These are phyloP conservation scores for Nemoura dubitans DNA, from an alignment of 2,888 invertebrate species.

Conservation along the genomic window DNA sequence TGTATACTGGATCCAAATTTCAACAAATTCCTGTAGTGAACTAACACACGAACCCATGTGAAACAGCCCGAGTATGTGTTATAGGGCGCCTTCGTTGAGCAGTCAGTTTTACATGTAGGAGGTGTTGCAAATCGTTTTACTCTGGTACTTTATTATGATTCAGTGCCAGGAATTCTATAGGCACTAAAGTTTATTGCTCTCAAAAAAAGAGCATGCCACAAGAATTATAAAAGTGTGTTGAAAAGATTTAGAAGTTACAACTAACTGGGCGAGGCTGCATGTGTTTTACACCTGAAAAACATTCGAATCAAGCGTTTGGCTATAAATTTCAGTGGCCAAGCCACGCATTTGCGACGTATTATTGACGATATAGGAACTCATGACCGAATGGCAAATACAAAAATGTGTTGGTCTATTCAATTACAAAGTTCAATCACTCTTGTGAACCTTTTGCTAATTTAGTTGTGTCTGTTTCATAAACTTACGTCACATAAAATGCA, in stretches of 20 bases:
- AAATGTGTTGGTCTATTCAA: slow-evolving; percentile 12
- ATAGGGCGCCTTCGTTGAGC: not conserved
- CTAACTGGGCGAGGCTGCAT: slow-evolving; percentile 23
- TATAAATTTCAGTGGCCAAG: slow-evolving; percentile 25
- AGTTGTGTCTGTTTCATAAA: not conserved
- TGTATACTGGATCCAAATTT: not conserved
- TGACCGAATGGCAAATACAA: not conserved
- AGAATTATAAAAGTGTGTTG: slow-evolving; percentile 29
- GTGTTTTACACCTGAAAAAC: slow-evolving; percentile 36
- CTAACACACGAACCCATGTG: not conserved
- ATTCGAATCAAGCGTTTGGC: slow-evolving; percentile 30
- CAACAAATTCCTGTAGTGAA: not conserved
- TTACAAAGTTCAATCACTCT: slow-evolving; percentile 12
- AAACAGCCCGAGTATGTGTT: not conserved
- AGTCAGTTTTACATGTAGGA: slow-evolving; percentile 10
- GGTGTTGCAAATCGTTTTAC: slow-evolving; percentile 30
- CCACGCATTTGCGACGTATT: not conserved
- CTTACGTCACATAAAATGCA: slow-evolving; percentile 7
- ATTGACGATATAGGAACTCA: slow-evolving; percentile 16
- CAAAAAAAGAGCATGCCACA: slow-evolving; percentile 1
- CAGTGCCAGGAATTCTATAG: slow-evolving; percentile 19
- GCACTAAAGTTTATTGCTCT: slow-evolving; percentile 34
- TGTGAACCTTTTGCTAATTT: not conserved
- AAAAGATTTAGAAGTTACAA: not conserved
- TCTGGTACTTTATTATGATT: slow-evolving; percentile 20